Percentiles rank a stretch among this genome's conserved stretches.
Conservation (phyloP, 2,888 invertebrate genomes). For the Sacculina carcini region DNA sequence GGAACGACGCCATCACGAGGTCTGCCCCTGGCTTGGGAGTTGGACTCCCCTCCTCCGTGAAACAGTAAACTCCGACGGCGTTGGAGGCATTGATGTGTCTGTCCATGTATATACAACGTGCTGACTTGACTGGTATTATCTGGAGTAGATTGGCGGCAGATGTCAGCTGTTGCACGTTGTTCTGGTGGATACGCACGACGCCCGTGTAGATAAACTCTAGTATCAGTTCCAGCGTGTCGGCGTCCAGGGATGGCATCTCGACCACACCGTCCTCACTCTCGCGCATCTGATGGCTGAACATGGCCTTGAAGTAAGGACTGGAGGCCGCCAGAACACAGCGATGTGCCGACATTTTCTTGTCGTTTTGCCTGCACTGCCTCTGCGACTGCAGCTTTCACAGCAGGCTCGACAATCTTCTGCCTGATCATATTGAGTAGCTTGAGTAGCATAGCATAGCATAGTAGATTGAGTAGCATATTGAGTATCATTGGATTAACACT, state of each 20-base stretch:
- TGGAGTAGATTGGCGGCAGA: constrained; percentile 11
- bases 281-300: constrained; percentile 22
- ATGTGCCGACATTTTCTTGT: constrained; percentile 17
- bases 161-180: constrained; percentile 20
- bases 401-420: too few relatives aligned
- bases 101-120: constrained; percentile 12
- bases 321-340: constrained; percentile 21
- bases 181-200: constrained; percentile 20
- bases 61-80: constrained; percentile 26
- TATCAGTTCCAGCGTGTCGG: constrained; percentile 20
- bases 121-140: constrained; percentile 10
- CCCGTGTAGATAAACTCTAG: constrained; percentile 24
- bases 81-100: constrained; percentile 24
- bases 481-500: too few relatives aligned
- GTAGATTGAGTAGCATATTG: too few relatives aligned
- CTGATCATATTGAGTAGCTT: too few relatives aligned
- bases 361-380: too few relatives aligned
- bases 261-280: constrained; percentile 22
- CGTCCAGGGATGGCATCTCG: constrained; percentile 21
- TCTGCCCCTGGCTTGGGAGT: too few relatives aligned
- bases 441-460: too few relatives aligned
- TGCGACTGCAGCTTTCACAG: too few relatives aligned
- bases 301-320: constrained; percentile 23
- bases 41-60: constrained; percentile 26
- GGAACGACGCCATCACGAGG: too few relatives aligned